These are phyloP conservation scores for Mesocentrotus franciscanus DNA, from an alignment of 53 echinoderm and acorn worm species.

Conservation along the genomic window DNA sequence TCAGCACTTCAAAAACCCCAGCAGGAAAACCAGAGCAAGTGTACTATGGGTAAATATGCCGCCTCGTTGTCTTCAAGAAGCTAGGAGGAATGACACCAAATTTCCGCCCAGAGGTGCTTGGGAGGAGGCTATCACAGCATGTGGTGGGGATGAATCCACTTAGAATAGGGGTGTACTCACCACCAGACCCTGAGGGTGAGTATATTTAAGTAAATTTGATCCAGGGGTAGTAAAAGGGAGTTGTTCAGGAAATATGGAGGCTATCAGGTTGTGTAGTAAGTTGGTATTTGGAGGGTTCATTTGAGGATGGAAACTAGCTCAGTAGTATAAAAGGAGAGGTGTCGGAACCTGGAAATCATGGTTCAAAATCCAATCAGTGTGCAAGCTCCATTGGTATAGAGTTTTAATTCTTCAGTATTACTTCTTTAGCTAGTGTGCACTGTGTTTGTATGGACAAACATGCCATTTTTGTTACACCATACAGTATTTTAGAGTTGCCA, in stretches of 20 bases:
- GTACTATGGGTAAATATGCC: slow-evolving; percentile 85
- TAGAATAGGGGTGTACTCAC: slow-evolving; percentile 80
- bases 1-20: slow-evolving; percentile 79
- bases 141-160: slow-evolving; percentile 98
- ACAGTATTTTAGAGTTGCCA: no score
- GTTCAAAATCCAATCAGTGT: no score
- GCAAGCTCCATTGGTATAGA: no score
- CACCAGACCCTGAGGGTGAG: slow-evolving; percentile 76
- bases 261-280: neutral
- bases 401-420: no score
- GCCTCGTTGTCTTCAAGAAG: slow-evolving; percentile 85
- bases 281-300: neutral
- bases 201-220: neutral
- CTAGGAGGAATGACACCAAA: slow-evolving; percentile 67
- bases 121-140: slow-evolving; percentile 89
- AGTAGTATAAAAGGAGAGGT: no score
- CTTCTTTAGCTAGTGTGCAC: no score
- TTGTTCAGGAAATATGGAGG: neutral
- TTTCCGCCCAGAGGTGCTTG: slow-evolving; percentile 78
- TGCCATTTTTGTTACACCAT: no score
- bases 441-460: no score
- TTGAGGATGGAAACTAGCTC: neutral
- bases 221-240: neutral
- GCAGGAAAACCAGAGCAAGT: slow-evolving; percentile 54
- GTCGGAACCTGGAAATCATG: no score